Evolutionary conservation across 2,113 vertebrate species (phyloP), one percentile per base, ranked within the genome.

Genomic region (Lampris megalopsis): DNA sequence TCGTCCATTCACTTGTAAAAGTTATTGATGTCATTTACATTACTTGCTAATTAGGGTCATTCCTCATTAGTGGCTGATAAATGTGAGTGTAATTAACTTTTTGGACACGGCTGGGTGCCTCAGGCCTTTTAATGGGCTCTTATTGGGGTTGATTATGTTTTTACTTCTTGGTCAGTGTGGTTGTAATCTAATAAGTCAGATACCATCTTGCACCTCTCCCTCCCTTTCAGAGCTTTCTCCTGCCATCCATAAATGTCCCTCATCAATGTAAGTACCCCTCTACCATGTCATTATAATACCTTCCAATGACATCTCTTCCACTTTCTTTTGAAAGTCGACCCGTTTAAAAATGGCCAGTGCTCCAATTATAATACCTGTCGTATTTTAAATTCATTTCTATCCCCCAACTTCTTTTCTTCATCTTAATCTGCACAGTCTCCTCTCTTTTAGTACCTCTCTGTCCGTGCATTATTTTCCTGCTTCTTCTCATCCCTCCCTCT

Each of bases 181-280:
- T 79, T 72, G 68, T 79, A 70, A 80, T 68, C 52, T 78, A 85
- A 83, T 88, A 72, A 88, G 74, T 87, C 80, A 65, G 73, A 87
- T 66, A 53, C 70, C 79, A 75, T 87, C 71, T 75, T 75, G 40
- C 73, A 65, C 78, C 73, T 89, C 63, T 84, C 73, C 74, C 53
- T 86, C 65, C 82, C 68, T 88, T 91, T 79, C 91, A 95, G 94
- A 93, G 63, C 71, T 80, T 73, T 76, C 85, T 58, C 76, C 88
- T 69, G 83, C 87, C 80, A 88, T 93, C 79, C 90, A 89, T 86
- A 91, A 92, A 81, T 77, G 79, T 75, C 68, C 91, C 58, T 73
- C 86, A 76, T 87, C 88, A 66, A 83, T 90, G 94, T 95, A 91
- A 95, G 94, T 91, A 83, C 71, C 61, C 82, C 63, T 77, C 66